phyloP scores from a whole-genome alignment of 2,113 vertebrate genomes.

The Lipotes vexillifer region DNA sequence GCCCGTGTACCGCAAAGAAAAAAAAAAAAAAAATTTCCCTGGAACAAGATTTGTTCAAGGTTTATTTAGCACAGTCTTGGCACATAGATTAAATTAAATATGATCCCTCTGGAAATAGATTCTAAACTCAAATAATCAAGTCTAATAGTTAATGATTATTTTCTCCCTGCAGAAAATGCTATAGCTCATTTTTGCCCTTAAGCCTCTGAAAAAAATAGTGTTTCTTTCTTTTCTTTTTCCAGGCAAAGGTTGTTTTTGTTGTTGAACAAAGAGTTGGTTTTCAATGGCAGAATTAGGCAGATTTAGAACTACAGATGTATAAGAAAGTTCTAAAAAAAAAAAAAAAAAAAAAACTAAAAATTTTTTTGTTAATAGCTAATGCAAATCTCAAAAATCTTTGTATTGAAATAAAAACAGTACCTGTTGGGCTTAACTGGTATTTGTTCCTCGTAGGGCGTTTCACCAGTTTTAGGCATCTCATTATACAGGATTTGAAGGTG shows the following conservation, averaged over 20 bases:
- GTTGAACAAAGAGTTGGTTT: background rate
- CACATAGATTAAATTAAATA: background rate
- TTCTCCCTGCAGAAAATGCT: background rate
- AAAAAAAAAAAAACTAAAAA: background rate
- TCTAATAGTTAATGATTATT: background rate
- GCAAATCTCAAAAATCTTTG: background rate
- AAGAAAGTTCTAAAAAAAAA: background rate
- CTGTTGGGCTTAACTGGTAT: background rate
- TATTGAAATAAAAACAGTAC: background rate
- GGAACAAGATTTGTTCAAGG: background rate
- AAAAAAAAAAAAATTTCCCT: background rate
- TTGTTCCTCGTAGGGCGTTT: background rate
- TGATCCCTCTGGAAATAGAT: background rate
- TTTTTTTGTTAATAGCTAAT: background rate
- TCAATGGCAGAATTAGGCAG: background rate
- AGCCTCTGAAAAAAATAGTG: background rate
- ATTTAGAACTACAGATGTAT: background rate
- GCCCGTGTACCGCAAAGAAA: no score
- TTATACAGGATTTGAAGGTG: accelerated
- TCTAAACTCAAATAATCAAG: background rate
- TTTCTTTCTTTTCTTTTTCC: background rate
- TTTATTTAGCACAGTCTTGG: background rate
- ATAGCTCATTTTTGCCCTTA: background rate
- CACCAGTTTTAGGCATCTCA: background rate
- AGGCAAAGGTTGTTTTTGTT: background rate